These are phyloP conservation scores for Diadegma fenestrale DNA, from an alignment of 2,888 invertebrate genomes.

Conservation along the genomic window DNA sequence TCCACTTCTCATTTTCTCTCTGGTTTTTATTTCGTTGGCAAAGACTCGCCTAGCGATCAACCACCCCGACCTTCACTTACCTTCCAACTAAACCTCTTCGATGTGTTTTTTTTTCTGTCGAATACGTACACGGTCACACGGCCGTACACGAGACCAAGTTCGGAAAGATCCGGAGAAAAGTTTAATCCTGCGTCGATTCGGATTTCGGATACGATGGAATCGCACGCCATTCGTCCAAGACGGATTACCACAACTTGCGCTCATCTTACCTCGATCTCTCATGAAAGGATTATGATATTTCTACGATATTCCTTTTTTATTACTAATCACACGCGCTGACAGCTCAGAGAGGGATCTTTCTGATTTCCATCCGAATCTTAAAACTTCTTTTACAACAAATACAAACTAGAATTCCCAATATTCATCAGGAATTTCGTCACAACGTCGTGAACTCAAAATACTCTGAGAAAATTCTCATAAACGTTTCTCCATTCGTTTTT, in stretches of 20 bases:
- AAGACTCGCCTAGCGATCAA: conserved; percentile 46
- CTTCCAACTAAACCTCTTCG: conserved; percentile 10
- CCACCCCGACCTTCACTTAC: conserved; percentile 24
- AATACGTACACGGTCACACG: neutral
- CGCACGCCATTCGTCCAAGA: conserved; percentile 48
- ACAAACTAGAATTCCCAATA: neutral
- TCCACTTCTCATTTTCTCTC: conserved; percentile 10
- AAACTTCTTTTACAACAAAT: neutral
- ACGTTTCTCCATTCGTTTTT: neutral
- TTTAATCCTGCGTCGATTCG: conserved; percentile 57
- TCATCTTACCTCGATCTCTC: conserved; percentile 14
- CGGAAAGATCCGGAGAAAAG: conserved; percentile 50
- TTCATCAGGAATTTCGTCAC: neutral
- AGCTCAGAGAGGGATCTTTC: neutral
- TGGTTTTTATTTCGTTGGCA: conserved; percentile 18
- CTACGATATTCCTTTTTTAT: conserved; percentile 19
- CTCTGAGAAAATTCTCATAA: neutral
- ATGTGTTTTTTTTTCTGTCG: conserved; percentile 17
- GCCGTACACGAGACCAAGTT: conserved; percentile 37
- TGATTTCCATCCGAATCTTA: neutral
- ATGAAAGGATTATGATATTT: conserved; percentile 54
- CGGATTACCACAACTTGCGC: conserved; percentile 51
- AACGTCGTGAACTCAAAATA: neutral
- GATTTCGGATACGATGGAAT: conserved; percentile 51
- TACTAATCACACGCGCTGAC: neutral